Percentiles rank a stretch among this genome's conserved stretches.
These are phyloP conservation scores for Diglossa cyanea DNA, from an alignment of 2,797 vertebrate species.

Conservation along the genomic window DNA sequence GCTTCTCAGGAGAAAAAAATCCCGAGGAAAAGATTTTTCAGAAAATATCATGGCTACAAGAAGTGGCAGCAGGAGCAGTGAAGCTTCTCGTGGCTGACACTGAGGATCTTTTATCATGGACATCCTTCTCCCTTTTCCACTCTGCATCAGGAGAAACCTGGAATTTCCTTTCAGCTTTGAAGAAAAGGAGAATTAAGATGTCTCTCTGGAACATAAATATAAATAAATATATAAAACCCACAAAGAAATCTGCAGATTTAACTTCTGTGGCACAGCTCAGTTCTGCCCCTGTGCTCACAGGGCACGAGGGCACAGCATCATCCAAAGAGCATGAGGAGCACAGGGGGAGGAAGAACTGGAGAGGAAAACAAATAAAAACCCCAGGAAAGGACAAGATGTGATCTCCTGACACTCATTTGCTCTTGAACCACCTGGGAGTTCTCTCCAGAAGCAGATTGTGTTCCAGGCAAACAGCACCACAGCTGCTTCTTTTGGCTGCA, in stretches of 20 bases:
- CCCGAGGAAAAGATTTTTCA: too few species aligned
- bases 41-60: too few species aligned
- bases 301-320: neutral
- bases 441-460: constrained; percentile 14
- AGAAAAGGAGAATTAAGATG: neutral
- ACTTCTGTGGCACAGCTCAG: neutral
- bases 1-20: too few species aligned
- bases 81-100: neutral
- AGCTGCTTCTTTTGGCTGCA: constrained; percentile 51
- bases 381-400: neutral
- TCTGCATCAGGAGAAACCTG: neutral
- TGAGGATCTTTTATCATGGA: neutral
- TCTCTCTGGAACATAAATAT: too few species aligned
- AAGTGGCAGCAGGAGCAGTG: neutral
- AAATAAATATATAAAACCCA: neutral
- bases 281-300: neutral
- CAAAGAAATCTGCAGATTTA: neutral
- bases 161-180: neutral
- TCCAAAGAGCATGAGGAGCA: neutral
- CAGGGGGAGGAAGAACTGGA: neutral
- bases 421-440: constrained; percentile 18
- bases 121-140: neutral
- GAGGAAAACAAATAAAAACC: constrained; percentile 13
- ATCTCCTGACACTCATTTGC: neutral
- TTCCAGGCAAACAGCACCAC: neutral